Base-by-base conservation (phyloP, 2,797 vertebrate genomes). In the Momotus momota region DNA sequence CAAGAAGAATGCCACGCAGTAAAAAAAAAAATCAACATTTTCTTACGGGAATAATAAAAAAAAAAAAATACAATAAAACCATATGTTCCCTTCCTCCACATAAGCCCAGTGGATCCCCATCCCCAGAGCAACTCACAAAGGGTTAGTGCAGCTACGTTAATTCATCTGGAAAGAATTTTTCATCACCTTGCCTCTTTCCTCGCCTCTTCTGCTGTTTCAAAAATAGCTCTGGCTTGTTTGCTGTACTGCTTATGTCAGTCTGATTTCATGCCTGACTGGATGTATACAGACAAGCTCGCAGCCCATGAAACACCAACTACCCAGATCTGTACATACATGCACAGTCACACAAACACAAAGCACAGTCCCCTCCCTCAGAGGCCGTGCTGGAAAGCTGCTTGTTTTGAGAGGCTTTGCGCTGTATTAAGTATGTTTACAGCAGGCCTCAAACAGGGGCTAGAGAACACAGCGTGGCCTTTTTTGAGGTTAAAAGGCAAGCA, bases 161-260 rank as follows among this genome's bases (percentile, higher is more conserved):
- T 67, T 93, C n/a, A 25, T 43, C 62, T 93, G 83, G 95, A 85
- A 95, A 88, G 58, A 65, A 86, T 77, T 91, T 35, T 92, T 87
- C 87, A 90, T 81, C 94, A 93, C 94, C 65, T 93, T 80, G 80
- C 48, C 75, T 90, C 84, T 69, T 92, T 69, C 90, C 91, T 88
- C 12, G 21, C 77, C 79, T 91, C 93, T 91, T 92, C 69, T 74
- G 81, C 84, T 5, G 80, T 85, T 97, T 89, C 91, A 92, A 95
- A 97, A 97, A 93, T 84, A 97, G 91, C 80, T 91, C 73, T 69
- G 82, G 60, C 87, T 94, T 58, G 90, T 93, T 94, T 94, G 92
- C 86, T 86, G 93, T n/a, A 23, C 73, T 7, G 78, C 93, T 93
- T 72, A 21, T 93, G 97, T 96, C 94, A 97, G 85, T 33, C 14